Evolutionary conservation across 2,797 vertebrate species (phyloP), one percentile per base, ranked within the genome.

Genomic region (Hydrocynus forskahlii): DNA sequence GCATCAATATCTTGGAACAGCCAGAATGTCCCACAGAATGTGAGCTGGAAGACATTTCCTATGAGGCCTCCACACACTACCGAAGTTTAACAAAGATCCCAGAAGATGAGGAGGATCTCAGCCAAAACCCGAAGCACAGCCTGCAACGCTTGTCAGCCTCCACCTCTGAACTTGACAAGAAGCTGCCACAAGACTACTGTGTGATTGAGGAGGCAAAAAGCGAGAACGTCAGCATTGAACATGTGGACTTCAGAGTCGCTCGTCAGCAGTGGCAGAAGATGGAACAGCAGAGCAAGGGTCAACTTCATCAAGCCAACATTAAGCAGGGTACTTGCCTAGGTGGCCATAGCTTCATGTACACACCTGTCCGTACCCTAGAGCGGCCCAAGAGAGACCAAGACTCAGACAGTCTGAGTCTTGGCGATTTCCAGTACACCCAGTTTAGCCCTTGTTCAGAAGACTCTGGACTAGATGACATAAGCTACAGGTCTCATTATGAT

Each of bases 371-470:
- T 67, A 91, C 93, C 76, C 92, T 94, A 23, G 92, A 92, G 68
- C 90, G 91, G 71, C 81, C 86, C 48, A 91, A 91, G 45, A 94
- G 87, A 87, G 85, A 90, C 10, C 83, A 88, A 0, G 92, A 93
- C 10, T 85, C 92, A 55, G 94, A 94, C 60, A 92, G 76, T 76
- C 84, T 94, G 64, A 88, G 87, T 82, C 85, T 94, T 25, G 77
- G 86, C 2, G 93, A 95, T 64, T 93, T 92, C 82, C 78, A 91
- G 64, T 87, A 91, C 76, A 93, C 90, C 9, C 93, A 94, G 43
- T 94, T 94, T 73, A 95, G 95, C 82, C 94, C 94, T 7, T 94
- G 93, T 80, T 95, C 94, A 7, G 94, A 95, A 76, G 94, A 95
- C 78, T 95, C 94, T 8, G 94, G 94, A 19, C 83, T 95, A 54